A percentile compares a stretch with the other conserved stretches of the same genome.
These are phyloP conservation scores for Wasmannia auropunctata DNA, from an alignment of 1,140 invertebrate species.

Conservation along the genomic window DNA sequence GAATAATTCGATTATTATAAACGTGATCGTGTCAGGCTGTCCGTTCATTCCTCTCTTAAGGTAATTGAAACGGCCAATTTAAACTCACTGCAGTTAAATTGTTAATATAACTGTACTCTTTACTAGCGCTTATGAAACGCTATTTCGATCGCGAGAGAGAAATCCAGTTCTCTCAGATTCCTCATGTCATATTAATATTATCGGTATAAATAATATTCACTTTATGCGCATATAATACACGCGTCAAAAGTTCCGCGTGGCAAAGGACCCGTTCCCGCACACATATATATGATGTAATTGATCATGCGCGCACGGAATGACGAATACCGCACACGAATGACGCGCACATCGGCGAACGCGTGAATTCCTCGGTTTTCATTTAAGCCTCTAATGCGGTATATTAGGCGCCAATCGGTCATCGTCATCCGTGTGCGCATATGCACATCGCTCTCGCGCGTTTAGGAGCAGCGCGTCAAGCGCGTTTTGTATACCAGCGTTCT, in stretches of 20 bases:
- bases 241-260: neutral
- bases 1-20: neutral
- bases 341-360: neutral
- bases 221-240: neutral
- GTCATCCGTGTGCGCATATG: constrained; percentile 2
- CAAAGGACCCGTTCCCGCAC: no score
- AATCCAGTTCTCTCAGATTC: neutral
- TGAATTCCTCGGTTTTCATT: constrained; percentile 1
- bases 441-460: constrained; percentile 6
- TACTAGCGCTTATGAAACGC: no score
- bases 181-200: neutral
- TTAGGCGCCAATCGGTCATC: constrained; percentile 36
- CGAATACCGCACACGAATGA: neutral
- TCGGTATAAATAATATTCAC: neutral
- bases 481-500: constrained; percentile 29
- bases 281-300: no score
- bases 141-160: neutral
- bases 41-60: neutral
- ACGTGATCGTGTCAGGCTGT: neutral
- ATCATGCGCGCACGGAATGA: neutral
- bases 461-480: no score
- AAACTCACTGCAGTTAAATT: no score
- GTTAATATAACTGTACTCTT: no score
- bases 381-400: constrained; percentile 10
- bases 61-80: neutral